Evolutionary conservation across 2,888 invertebrate species (phyloP).

Genomic region (Trilocha varians): DNA sequence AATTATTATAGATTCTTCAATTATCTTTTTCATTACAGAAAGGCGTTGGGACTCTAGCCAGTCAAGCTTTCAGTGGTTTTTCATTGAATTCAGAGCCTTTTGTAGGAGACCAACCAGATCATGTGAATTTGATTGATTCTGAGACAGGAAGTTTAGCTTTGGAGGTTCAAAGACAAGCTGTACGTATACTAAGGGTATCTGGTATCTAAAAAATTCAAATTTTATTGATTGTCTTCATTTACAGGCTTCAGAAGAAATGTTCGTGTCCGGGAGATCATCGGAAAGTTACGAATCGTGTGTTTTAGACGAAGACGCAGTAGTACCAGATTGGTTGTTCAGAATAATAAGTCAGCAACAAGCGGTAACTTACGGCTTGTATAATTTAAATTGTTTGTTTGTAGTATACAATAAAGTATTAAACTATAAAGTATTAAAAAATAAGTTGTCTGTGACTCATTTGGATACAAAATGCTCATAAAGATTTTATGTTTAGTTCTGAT

Average conservation of each 20-base stretch:
- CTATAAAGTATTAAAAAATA: no score
- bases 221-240: no score
- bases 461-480: no score
- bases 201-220: neutral
- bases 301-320: constrained; percentile 45
- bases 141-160: constrained; percentile 45
- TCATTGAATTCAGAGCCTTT: constrained; percentile 38
- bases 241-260: constrained; percentile 56
- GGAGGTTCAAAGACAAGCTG: constrained; percentile 38
- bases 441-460: no score
- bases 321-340: constrained; percentile 59
- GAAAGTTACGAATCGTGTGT: constrained; percentile 46
- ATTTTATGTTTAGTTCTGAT: no score
- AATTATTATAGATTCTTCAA: no score
- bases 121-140: constrained; percentile 44
- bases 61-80: constrained; percentile 54
- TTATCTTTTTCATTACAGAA: constrained; percentile 21
- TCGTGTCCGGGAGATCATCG: constrained; percentile 50
- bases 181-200: no score
- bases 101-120: constrained; percentile 42
- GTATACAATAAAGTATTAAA: no score
- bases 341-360: constrained; percentile 48
- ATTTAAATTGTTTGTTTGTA: neutral
- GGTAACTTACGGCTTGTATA: constrained; percentile 22
- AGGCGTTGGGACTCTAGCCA: constrained; percentile 29